Percentiles rank a stretch among this genome's conserved stretches.
Conservation (phyloP, 2,113 vertebrate genomes). For the Crotalus helleri region DNA sequence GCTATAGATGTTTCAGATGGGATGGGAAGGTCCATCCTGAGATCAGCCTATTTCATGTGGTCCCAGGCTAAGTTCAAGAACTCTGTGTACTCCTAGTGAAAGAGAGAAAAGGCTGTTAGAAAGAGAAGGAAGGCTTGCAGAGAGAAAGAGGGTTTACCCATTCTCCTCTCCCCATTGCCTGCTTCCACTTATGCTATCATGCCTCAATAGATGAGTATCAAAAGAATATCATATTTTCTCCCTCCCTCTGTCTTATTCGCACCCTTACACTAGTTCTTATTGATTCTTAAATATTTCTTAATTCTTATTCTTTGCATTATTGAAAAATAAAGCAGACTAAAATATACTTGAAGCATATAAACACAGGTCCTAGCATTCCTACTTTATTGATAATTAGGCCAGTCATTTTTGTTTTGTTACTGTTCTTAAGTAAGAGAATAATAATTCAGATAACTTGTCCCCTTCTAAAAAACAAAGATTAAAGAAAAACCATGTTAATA, state of each 20-base stretch:
- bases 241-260: not conserved
- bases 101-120: not conserved
- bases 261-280: not conserved
- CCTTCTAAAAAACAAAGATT: not conserved
- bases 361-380: not conserved
- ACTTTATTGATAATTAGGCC: not conserved
- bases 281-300: too few species aligned
- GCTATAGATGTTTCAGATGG: not conserved
- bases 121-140: not conserved
- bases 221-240: not conserved
- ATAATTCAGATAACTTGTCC: not conserved
- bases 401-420: not conserved
- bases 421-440: not conserved
- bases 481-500: not conserved
- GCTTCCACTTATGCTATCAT: not conserved
- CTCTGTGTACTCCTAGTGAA: not conserved
- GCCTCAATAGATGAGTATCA: not conserved
- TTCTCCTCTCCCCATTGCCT: not conserved
- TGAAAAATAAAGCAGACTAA: not conserved
- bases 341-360: not conserved
- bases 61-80: not conserved
- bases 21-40: not conserved
- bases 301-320: not conserved
- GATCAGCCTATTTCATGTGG: not conserved
- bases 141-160: not conserved